Evolutionary conservation across 2,888 invertebrate species (phyloP).

Genomic region (Plutella xylostella): DNA sequence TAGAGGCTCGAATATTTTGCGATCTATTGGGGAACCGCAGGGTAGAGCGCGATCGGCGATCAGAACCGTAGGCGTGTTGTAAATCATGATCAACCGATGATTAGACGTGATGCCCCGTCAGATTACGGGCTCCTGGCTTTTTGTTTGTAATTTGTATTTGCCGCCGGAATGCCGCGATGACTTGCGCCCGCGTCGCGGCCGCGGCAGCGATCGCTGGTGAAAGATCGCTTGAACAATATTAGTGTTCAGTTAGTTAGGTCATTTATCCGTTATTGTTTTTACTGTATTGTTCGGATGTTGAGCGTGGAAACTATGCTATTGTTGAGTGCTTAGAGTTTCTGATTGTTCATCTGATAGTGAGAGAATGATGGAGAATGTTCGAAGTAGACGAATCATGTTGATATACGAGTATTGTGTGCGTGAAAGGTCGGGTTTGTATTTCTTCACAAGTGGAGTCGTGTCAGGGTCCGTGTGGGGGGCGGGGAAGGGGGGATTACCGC

Average conservation of each 20-base stretch:
- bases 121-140: constrained; percentile 61
- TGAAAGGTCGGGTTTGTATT: no score
- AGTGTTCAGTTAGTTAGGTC: constrained; percentile 42
- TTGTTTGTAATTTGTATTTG: constrained; percentile 60
- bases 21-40: no score
- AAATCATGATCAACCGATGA: constrained; percentile 66
- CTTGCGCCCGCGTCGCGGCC: constrained; percentile 33
- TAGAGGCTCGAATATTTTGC: no score
- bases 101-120: constrained; percentile 59
- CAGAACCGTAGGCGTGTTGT: constrained; percentile 38
- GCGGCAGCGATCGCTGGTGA: constrained; percentile 34
- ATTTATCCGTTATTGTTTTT: constrained; percentile 53
- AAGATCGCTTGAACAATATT: constrained; percentile 35
- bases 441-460: no score
- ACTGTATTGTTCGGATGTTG: constrained; percentile 24
- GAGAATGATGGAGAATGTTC: not conserved
- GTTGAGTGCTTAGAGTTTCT: constrained; percentile 19
- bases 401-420: no score
- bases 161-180: constrained; percentile 58
- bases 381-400: not conserved
- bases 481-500: constrained; percentile 43
- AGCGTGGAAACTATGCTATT: constrained; percentile 26
- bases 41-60: constrained; percentile 4
- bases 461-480: no score
- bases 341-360: constrained; percentile 10